These are phyloP conservation scores for Perca flavescens DNA, from an alignment of 2,113 vertebrate genomes.

Conservation along the genomic window DNA sequence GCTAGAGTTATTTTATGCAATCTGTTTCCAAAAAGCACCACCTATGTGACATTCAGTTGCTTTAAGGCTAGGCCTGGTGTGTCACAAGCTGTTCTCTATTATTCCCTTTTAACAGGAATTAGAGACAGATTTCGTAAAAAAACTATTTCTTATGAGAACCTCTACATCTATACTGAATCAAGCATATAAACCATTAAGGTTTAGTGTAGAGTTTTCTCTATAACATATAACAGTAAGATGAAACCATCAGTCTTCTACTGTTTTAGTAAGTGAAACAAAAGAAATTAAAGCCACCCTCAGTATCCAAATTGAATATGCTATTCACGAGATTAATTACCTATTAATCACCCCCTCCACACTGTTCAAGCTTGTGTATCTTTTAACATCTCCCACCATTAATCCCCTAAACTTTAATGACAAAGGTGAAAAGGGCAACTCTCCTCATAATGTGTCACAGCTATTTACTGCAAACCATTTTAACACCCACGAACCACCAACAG, in stretches of 20 bases:
- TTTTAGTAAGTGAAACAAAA: constrained; percentile 44
- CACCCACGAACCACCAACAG: constrained; percentile 3
- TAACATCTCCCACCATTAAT: constrained; percentile 28
- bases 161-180: neutral
- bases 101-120: constrained; percentile 5
- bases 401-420: constrained; percentile 35
- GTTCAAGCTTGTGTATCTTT: constrained; percentile 17
- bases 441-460: neutral
- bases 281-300: constrained; percentile 32
- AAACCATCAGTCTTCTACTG: neutral
- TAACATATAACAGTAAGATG: neutral
- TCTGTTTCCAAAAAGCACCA: neutral
- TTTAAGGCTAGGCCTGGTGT: neutral
- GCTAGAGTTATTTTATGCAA: neutral
- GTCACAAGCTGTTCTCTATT: constrained; percentile 4
- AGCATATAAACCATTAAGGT: neutral
- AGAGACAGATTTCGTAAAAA: constrained; percentile 6
- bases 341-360: constrained; percentile 30
- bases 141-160: neutral
- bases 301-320: constrained; percentile 16
- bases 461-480: constrained; percentile 31
- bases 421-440: constrained; percentile 26
- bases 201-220: neutral
- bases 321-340: constrained; percentile 32
- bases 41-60: constrained; percentile 8